Base-by-base conservation (phyloP, 1,140 invertebrate genomes). In the Plectrocnemia conspersa region DNA sequence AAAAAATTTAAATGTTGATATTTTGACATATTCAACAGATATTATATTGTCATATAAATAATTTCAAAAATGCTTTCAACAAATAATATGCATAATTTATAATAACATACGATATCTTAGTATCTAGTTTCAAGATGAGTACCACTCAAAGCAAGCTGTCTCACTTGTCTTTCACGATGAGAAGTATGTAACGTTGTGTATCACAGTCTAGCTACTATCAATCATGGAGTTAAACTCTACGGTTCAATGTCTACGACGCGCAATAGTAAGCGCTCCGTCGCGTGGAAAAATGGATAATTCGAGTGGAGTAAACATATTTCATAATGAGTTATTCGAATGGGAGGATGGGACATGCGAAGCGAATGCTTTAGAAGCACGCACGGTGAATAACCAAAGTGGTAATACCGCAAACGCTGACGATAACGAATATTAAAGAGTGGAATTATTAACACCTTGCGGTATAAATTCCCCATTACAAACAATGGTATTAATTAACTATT, bases 221-320 rank as follows among this genome's bases (percentile, higher is more conserved):
- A 47, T 47, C 45, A 47, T 24, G 45, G 21, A 19, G 45, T 32
- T n/a, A n/a, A n/a, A n/a, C n/a, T n/a, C n/a, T n/a, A n/a, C 23
- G 22, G 45, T 47, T 47, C 45, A 32, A 47, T 33, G 45, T 47
- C 45, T 47, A 32, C 45, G 35, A 18, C 45, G 22, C 45, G 45
- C 35, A 47, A 47, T 35, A 32, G 22, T 47, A 47, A 47, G 35
- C 35, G 45, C 45, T 47, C 35, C 45, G 35, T 47, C 45, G 45
- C 45, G 45, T 47, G 45, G 45, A 47, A 47, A 47, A 47, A 47
- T 24, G 45, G 45, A 47, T 47, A 47, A 47, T 47, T 47, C 35
- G 29, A 47, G 35, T 24, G 35, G 18, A 19, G 13, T 32, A 24
- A 13, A 33, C 45, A 47, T 35, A 22, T 47, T 47, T 47, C 35